A percentile compares a stretch with the other conserved stretches of the same genome.
Evolutionary conservation across 1,140 invertebrate species (phyloP).

Genomic region (Belonocnema kinseyi): DNA sequence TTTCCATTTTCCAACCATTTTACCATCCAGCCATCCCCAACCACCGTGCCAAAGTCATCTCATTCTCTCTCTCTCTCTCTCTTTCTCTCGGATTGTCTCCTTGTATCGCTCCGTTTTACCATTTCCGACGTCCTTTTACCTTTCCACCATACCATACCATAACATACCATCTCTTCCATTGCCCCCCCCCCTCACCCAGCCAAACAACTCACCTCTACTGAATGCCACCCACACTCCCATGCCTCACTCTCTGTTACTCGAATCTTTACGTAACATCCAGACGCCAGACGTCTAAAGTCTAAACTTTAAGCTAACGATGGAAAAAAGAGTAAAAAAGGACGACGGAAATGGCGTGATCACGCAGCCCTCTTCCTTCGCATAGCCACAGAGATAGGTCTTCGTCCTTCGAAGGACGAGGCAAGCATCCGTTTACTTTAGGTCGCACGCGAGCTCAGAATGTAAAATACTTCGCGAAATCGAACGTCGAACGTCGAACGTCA

Average conservation of each 20-base stretch:
- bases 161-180: constrained; percentile 1
- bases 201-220: constrained; percentile 19
- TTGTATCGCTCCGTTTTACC: constrained; percentile 43
- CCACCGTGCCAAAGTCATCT: constrained; percentile 20
- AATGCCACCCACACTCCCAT: constrained; percentile 25
- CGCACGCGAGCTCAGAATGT: not conserved
- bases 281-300: constrained; percentile 7
- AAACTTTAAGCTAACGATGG: not conserved
- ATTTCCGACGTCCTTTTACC: constrained; percentile 34
- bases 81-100: constrained; percentile 38
- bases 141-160: not conserved
- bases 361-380: not conserved
- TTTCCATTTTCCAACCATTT: not conserved
- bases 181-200: constrained; percentile 12
- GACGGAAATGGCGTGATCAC: not conserved
- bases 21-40: constrained; percentile 4
- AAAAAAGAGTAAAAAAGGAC: not conserved
- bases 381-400: not conserved
- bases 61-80: constrained; percentile 20
- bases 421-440: not conserved
- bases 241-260: not conserved
- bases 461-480: constrained; percentile 14
- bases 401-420: constrained; percentile 16
- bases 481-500: not conserved
- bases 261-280: not conserved